Base-by-base conservation (phyloP, 2,888 invertebrate species). In the Andricus quercusramuli region DNA sequence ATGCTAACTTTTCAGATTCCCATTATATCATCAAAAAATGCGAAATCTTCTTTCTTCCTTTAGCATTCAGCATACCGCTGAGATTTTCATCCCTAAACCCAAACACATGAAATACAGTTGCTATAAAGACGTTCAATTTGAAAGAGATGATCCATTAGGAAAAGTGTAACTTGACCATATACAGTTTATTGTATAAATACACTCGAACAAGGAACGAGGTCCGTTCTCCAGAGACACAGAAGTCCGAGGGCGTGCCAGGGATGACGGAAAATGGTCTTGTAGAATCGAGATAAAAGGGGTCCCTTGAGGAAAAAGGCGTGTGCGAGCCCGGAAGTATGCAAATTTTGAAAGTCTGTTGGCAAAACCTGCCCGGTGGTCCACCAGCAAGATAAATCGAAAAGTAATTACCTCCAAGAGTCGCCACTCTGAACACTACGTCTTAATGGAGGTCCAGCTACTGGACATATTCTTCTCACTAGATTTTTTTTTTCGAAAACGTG, bases 301-400 rank as follows among this genome's bases (percentile, higher is more conserved):
- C 37, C 51, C 37, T 47, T 56, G 32, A 37, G 76, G 41, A 67
- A 80, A 79, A 76, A 83, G 78, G 77, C 78, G 79, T 65, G 66
- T 41, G 79, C 59, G 5, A 66, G 59, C 62, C 89, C 89, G 90
- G 90, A 90, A 89, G 84, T 88, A 89, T 87, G 89, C 90, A 89
- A 89, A 89, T 88, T 84, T 84, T 79, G 79, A 86, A 87, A 83
- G 86, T 84, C 86, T 90, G 89, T 91, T 90, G 88, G 87, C 87
- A 89, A 88, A 89, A 89, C 90, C 89, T 86, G 79, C 85, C 85
- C 84, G 91, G 91, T 91, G 91, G 91, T 90, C 91, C 77, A 47
- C 25, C 51, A 56, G 65, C 77, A 87, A 89, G 92, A 92, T 90
- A 86, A 90, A 92, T 92, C 80, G 88, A 84, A 85, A 89, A 90